phyloP scores from a whole-genome alignment of 2,113 vertebrate species.

The Pleuronectes platessa region DNA sequence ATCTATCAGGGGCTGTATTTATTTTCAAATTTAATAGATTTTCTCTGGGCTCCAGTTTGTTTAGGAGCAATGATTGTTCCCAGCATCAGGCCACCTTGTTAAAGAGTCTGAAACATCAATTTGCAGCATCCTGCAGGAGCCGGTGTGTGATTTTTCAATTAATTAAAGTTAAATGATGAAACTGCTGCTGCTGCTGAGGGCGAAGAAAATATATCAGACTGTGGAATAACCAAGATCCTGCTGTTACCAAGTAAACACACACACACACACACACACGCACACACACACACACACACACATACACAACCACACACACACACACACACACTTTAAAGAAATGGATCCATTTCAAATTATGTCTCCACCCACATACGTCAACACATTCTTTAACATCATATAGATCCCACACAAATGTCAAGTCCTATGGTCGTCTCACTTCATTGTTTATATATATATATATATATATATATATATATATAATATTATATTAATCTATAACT shows the following conservation, averaged over 20 bases:
- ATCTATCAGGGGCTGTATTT: not conserved
- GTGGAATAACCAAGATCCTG: not conserved
- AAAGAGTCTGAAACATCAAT: constrained; percentile 25
- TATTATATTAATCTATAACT: no score
- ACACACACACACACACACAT: not conserved
- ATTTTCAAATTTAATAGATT: not conserved
- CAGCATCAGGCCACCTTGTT: not conserved
- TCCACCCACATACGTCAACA: no score
- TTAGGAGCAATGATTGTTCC: not conserved
- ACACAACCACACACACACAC: no score
- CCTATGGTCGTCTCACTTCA: no score
- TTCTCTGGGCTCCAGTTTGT: not conserved
- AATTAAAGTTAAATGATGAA: constrained; percentile 30
- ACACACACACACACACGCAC: not conserved
- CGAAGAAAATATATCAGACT: not conserved
- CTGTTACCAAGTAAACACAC: not conserved
- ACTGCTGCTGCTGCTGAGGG: not conserved
- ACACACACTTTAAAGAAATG: no score
- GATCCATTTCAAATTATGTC: not conserved
- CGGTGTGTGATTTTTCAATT: constrained; percentile 39
- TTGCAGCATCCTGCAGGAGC: constrained; percentile 27
- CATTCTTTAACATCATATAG: no score
- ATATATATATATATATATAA: no score
- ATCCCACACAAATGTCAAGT: no score
- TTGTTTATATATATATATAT: no score